A percentile compares a stretch with the other conserved stretches of the same genome.
phyloP scores from a whole-genome alignment of 2,888 invertebrate species.

The Ganaspis brasiliensis region DNA sequence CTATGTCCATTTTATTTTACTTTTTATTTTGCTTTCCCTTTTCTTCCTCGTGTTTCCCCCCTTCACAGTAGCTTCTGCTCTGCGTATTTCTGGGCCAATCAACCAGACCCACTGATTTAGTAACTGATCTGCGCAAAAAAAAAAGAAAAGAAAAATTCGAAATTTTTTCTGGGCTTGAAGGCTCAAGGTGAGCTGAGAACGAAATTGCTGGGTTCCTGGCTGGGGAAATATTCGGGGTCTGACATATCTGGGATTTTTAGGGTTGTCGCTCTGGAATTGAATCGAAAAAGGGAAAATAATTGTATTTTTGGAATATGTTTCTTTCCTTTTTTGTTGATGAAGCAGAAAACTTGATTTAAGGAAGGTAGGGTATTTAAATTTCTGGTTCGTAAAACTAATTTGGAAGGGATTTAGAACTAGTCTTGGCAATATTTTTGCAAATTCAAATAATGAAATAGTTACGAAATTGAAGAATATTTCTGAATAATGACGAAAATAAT shows the following conservation, averaged over 20 bases:
- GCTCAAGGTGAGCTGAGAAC: slow-evolving; percentile 53
- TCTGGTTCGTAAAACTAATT: too few relatives aligned
- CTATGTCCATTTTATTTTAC: slow-evolving; percentile 51
- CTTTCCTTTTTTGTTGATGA: too few relatives aligned
- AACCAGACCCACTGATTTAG: slow-evolving; percentile 68
- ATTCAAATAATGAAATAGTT: too few relatives aligned
- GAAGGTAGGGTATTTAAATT: too few relatives aligned
- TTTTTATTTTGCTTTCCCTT: slow-evolving; percentile 48
- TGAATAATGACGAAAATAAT: too few relatives aligned
- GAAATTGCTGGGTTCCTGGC: slow-evolving; percentile 62
- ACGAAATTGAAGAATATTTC: too few relatives aligned
- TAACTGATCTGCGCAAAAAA: slow-evolving; percentile 31
- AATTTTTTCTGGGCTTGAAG: slow-evolving; percentile 11
- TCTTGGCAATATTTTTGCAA: too few relatives aligned
- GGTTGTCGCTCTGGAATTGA: too few relatives aligned
- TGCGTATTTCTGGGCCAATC: slow-evolving; percentile 76
- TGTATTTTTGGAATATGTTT: too few relatives aligned
- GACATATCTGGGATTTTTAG: neutral
- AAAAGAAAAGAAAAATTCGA: neutral
- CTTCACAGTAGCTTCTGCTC: slow-evolving; percentile 58
- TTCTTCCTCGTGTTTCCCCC: slow-evolving; percentile 43
- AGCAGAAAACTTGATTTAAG: too few relatives aligned
- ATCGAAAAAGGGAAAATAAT: too few relatives aligned
- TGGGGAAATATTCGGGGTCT: slow-evolving; percentile 57
- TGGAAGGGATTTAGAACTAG: too few relatives aligned